Percentiles rank a stretch among this genome's conserved stretches.
Conservation (phyloP, 2,888 invertebrate genomes). For the Epiperipatus broadwayi region DNA sequence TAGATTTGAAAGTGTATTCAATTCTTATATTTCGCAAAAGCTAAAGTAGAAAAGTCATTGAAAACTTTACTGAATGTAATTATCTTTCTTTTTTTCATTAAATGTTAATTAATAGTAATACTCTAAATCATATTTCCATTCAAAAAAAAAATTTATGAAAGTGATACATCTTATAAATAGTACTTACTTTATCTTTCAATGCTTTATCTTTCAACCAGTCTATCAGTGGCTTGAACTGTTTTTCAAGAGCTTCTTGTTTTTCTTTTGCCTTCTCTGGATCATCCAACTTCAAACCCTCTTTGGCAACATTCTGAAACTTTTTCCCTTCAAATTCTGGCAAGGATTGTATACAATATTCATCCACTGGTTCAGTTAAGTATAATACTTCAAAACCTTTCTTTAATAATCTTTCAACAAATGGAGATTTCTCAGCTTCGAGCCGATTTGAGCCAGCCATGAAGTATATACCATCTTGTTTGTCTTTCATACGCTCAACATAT, state of each 20-base stretch:
- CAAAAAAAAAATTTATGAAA: too few relatives aligned
- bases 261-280: constrained; percentile 50
- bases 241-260: constrained; percentile 51
- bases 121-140: too few relatives aligned
- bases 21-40: too few relatives aligned
- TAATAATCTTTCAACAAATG: constrained; percentile 82
- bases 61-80: too few relatives aligned
- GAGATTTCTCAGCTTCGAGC: constrained; percentile 50
- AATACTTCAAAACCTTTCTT: constrained; percentile 87
- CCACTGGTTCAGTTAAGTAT: constrained; percentile 84
- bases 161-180: too few relatives aligned
- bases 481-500: constrained; percentile 86
- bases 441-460: constrained; percentile 79
- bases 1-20: too few relatives aligned
- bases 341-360: constrained; percentile 89
- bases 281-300: constrained; percentile 72
- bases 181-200: constrained; percentile 48
- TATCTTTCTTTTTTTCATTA: too few relatives aligned
- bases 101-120: too few relatives aligned
- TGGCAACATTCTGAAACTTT: constrained; percentile 98
- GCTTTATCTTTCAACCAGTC: constrained; percentile 69
- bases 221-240: constrained; percentile 64
- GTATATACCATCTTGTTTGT: constrained; percentile 80
- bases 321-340: constrained; percentile 95
- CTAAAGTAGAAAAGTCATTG: too few relatives aligned